phyloP scores from a whole-genome alignment of 2,797 vertebrate species.

The Ptychobarbus kaznakovi region DNA sequence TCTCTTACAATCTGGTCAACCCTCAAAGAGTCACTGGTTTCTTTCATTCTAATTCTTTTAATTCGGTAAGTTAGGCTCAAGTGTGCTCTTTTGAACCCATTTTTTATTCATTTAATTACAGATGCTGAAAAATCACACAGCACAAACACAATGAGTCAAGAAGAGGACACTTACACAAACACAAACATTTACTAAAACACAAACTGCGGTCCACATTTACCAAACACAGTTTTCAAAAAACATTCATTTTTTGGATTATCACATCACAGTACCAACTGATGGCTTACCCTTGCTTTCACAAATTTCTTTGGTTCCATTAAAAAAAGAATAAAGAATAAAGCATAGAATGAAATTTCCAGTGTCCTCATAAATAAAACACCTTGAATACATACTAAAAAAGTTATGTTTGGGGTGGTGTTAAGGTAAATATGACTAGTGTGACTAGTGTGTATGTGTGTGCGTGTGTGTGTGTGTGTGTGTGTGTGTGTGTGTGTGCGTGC shows the following conservation, averaged over 20 bases:
- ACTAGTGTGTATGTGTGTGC: background rate
- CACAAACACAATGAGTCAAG: constrained; percentile 39
- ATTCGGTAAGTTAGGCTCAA: background rate
- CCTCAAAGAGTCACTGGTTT: background rate
- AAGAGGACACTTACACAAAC: constrained; percentile 21
- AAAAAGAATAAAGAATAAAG: constrained; percentile 67
- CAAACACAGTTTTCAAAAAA: background rate
- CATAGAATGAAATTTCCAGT: constrained; percentile 58
- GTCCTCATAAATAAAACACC: background rate
- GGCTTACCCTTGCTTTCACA: constrained; percentile 87
- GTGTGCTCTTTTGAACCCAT: background rate
- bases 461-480: constrained; percentile 1
- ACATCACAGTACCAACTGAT: constrained; percentile 14
- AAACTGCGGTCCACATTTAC: background rate
- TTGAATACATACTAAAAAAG: background rate
- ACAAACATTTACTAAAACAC: constrained; percentile 36
- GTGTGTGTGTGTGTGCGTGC: constrained; percentile 20
- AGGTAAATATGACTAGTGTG: background rate
- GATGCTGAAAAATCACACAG: constrained; percentile 6
- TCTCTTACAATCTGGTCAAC: background rate
- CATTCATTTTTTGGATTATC: background rate
- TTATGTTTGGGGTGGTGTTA: background rate
- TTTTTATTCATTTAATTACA: background rate
- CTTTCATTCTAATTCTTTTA: background rate
- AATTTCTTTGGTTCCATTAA: constrained; percentile 86